Base-by-base conservation (phyloP, 2,113 vertebrate genomes). In the Cranoglanis bouderius region DNA sequence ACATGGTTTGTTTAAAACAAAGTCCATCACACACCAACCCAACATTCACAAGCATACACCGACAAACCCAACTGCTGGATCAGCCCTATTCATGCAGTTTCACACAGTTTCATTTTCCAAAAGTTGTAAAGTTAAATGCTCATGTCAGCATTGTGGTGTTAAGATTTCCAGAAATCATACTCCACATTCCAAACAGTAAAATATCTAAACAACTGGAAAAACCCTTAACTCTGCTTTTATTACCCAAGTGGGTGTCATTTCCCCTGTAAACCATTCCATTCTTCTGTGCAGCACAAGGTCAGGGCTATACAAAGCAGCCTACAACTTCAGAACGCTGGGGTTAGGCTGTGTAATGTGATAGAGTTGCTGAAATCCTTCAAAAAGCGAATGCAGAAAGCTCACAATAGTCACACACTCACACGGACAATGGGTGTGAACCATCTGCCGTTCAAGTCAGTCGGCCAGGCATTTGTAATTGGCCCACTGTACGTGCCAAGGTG, bases 381-480 rank as follows among this genome's bases (percentile, higher is more conserved):
- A 89, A 65, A 90, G 75, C 81, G 89, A 94, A 88, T 29, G 59
- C 63, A 43, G 65, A 90, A 19, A 88, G 43, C 82, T 57, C 43
- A 80, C 83, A 14, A 43, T 35, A 87, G 59, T n/a, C 67, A 29
- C 59, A 32, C 74, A 67, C 43, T 65, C 87, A 74, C 86, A 82
- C 88, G 87, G 51, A 90, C 88, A 89, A 78, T 67, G 63, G 90
- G 91, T 88, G 90, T 84, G 88, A 80, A 78, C 90, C 88, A 88
- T 90, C 91, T 89, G 92, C 84, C 51, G 89, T 90, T 93, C 88
- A 93, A 40, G 91, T 93, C 90, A 89, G 83, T 81, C 83, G 46
- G 84, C 84, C 91, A 72, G 83, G 85, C 85, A 85, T 87, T 93
- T 89, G 88, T 89, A 90, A 91, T 89, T 85, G 86, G 92, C 90